A percentile compares a stretch with the other conserved stretches of the same genome.
Evolutionary conservation across 2,888 invertebrate species (phyloP).

Genomic region (Didymodactylos carnosus): DNA sequence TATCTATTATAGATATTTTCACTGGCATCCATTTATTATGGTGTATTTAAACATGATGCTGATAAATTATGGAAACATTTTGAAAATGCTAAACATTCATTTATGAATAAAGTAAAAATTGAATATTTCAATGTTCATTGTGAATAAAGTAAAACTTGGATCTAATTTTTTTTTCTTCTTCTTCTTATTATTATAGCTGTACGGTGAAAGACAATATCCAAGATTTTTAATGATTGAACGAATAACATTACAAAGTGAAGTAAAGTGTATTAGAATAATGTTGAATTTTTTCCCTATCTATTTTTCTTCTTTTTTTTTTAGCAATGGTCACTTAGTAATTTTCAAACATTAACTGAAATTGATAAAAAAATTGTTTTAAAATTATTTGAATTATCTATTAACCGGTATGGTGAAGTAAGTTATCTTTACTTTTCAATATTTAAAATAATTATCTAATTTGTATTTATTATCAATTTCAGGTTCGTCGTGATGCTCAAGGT

Average conservation of each 20-base stretch:
- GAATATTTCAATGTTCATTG: too few relatives aligned
- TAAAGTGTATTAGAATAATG: not conserved
- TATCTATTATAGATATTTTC: not conserved
- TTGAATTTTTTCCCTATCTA: not conserved
- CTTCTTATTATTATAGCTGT: too few relatives aligned
- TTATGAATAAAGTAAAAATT: not conserved
- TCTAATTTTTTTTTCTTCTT: too few relatives aligned
- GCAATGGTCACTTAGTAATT: not conserved
- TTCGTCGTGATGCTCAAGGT: constrained; percentile 5
- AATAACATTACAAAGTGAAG: not conserved
- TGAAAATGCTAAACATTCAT: not conserved
- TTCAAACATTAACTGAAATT: not conserved
- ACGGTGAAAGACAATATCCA: not conserved
- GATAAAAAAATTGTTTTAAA: not conserved
- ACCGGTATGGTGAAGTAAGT: not conserved
- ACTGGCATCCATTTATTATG: not conserved
- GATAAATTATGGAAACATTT: not conserved
- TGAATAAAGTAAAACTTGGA: too few relatives aligned
- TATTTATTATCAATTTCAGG: not conserved
- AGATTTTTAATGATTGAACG: not conserved
- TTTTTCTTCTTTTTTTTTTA: not conserved
- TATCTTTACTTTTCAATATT: too few relatives aligned
- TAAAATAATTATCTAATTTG: too few relatives aligned
- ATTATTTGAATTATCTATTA: not conserved
- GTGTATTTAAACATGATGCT: not conserved